Evolutionary conservation across 2,888 invertebrate genomes (phyloP).

Genomic region (Drosophila hamatofila): DNA sequence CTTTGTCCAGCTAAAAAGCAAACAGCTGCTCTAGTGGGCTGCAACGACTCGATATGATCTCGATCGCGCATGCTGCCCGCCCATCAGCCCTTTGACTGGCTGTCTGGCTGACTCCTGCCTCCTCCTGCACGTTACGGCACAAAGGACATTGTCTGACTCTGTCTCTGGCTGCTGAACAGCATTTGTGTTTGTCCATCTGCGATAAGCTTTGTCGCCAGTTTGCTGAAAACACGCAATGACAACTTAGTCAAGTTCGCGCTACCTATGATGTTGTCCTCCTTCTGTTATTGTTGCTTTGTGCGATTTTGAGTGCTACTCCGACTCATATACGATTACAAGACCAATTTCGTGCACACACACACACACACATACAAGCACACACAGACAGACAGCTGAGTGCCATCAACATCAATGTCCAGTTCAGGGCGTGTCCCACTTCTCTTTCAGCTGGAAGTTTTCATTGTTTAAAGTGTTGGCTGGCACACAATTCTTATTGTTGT

Average conservation of each 20-base stretch:
- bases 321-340: conserved; percentile 49
- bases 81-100: conserved; percentile 36
- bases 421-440: conserved; percentile 29
- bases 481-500: conserved; percentile 70
- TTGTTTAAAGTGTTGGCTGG: conserved; percentile 75
- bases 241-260: conserved; percentile 57
- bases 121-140: not conserved
- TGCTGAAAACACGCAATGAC: conserved; percentile 79
- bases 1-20: conserved; percentile 31
- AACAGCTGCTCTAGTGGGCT: conserved; percentile 68
- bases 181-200: conserved; percentile 77
- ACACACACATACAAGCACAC: not conserved
- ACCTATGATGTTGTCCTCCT: conserved; percentile 54
- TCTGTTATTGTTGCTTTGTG: conserved; percentile 39
- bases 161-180: conserved; percentile 34
- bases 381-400: conserved; percentile 32
- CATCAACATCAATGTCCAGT: conserved; percentile 37
- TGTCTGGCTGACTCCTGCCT: conserved; percentile 23
- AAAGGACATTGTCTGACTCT: conserved; percentile 18
- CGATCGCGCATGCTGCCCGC: conserved; percentile 12
- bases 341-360: conserved; percentile 48
- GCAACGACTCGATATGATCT: conserved; percentile 45
- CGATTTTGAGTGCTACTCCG: conserved; percentile 53
- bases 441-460: conserved; percentile 51
- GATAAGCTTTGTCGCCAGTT: conserved; percentile 78